phyloP scores from a whole-genome alignment of 2,888 invertebrate genomes.

The Lithophane semibrunnea region DNA sequence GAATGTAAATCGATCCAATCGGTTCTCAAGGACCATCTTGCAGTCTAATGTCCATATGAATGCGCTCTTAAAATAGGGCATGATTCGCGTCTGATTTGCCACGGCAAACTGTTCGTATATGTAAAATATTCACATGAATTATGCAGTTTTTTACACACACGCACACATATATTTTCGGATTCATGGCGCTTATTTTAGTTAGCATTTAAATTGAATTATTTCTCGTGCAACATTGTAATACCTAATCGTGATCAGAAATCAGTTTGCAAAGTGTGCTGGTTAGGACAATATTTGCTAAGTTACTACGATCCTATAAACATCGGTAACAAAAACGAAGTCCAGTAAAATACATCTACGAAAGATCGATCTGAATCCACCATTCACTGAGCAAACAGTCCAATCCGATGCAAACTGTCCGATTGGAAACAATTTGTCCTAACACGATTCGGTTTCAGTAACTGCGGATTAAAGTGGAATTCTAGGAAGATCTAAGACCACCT shows the following conservation, averaged over 20 bases:
- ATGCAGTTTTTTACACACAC: constrained; percentile 45
- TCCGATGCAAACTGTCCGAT: constrained; percentile 38
- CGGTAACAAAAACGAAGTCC: neutral
- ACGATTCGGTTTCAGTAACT: constrained; percentile 47
- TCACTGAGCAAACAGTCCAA: constrained; percentile 9
- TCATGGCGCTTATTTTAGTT: constrained; percentile 57
- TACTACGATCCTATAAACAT: neutral
- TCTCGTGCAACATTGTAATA: constrained; percentile 16
- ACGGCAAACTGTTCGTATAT: constrained; percentile 24
- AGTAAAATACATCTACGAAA: neutral
- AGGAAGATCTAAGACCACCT: constrained; percentile 76
- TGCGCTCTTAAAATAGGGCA: constrained; percentile 59
- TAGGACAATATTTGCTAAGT: constrained; percentile 3
- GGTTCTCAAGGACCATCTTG: constrained; percentile 65
- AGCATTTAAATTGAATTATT: constrained; percentile 49
- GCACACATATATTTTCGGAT: constrained; percentile 37
- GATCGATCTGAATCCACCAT: neutral
- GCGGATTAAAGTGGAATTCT: constrained; percentile 65
- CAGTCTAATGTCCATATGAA: constrained; percentile 56
- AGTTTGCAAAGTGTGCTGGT: constrained; percentile 1
- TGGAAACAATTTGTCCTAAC: constrained; percentile 23
- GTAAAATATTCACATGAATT: constrained; percentile 46
- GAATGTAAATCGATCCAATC: constrained; percentile 66
- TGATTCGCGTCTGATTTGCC: constrained; percentile 44
- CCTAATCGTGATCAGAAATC: constrained; percentile 12